phyloP scores from a whole-genome alignment of 1,140 invertebrate species.

The Drosophila setifemur region DNA sequence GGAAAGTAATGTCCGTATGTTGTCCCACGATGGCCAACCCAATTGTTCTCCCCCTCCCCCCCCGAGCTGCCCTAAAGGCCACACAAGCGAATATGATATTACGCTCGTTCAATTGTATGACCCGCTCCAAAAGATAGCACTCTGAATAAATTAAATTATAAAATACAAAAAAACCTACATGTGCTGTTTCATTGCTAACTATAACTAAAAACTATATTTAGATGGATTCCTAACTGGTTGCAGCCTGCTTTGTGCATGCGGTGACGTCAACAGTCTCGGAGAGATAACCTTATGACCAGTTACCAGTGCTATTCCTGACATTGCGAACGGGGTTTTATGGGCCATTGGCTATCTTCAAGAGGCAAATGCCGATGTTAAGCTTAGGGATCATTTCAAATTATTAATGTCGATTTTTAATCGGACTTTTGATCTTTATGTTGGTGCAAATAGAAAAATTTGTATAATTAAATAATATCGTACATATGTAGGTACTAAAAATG shows the following conservation, averaged over 20 bases:
- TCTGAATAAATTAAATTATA: slow-evolving; percentile 78
- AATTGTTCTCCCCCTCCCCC: slow-evolving; percentile 7
- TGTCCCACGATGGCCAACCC: slow-evolving; percentile 31
- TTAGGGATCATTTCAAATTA: not conserved
- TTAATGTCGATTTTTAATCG: not conserved
- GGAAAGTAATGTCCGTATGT: slow-evolving; percentile 49
- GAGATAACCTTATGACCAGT: slow-evolving; percentile 15
- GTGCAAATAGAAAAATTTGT: no score
- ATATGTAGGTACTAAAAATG: no score
- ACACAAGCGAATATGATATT: slow-evolving; percentile 58
- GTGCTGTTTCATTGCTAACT: not conserved
- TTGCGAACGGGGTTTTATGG: slow-evolving; percentile 1
- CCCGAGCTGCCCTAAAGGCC: slow-evolving; percentile 10
- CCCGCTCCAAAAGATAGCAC: slow-evolving; percentile 45
- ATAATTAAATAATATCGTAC: no score
- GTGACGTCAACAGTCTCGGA: not conserved
- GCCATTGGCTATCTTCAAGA: not conserved
- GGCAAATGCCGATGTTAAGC: not conserved
- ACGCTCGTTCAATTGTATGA: slow-evolving; percentile 54
- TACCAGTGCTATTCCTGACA: slow-evolving; percentile 4
- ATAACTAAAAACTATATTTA: slow-evolving; percentile 1
- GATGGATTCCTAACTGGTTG: slow-evolving; percentile 11
- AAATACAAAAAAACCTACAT: slow-evolving; percentile 38
- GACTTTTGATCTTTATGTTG: no score
- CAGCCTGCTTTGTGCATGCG: not conserved